Evolutionary conservation across 53 echinoderm and acorn worm genomes (phyloP).

Genomic region (Glandiceps talaboti): DNA sequence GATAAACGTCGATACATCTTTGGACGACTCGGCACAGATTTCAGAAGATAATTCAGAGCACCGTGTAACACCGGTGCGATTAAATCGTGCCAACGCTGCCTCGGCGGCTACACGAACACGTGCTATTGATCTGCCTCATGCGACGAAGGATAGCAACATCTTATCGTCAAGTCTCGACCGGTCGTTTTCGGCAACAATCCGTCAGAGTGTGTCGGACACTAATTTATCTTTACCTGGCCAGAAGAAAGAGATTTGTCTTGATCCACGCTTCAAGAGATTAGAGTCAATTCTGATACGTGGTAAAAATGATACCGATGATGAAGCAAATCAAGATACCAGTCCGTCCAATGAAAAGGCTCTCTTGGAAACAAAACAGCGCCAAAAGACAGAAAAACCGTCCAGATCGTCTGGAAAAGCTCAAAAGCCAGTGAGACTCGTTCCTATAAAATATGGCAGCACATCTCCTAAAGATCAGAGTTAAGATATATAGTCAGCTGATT

Average conservation of each 20-base stretch:
- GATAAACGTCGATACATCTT: neutral
- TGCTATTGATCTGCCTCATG: neutral
- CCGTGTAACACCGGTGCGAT: neutral
- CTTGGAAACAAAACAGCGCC: neutral
- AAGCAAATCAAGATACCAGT: neutral
- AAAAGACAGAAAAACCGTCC: neutral
- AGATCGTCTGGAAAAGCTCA: neutral
- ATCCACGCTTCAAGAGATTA: constrained; percentile 46
- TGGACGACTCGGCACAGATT: neutral
- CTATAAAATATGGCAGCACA: neutral
- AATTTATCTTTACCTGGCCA: neutral
- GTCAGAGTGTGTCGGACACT: neutral
- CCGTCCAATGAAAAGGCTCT: neutral
- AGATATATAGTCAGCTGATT: too few species aligned
- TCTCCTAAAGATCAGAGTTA: neutral
- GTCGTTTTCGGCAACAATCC: neutral
- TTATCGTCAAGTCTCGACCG: neutral
- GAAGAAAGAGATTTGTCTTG: neutral
- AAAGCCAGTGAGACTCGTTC: neutral
- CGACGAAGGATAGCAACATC: neutral
- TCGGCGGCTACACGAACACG: neutral
- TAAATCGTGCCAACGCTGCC: neutral
- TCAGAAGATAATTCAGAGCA: neutral
- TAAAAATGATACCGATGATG: neutral
- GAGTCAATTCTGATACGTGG: constrained; percentile 30